Evolutionary conservation across 2,113 vertebrate genomes (phyloP).

Genomic region (Pteronura brasiliensis): DNA sequence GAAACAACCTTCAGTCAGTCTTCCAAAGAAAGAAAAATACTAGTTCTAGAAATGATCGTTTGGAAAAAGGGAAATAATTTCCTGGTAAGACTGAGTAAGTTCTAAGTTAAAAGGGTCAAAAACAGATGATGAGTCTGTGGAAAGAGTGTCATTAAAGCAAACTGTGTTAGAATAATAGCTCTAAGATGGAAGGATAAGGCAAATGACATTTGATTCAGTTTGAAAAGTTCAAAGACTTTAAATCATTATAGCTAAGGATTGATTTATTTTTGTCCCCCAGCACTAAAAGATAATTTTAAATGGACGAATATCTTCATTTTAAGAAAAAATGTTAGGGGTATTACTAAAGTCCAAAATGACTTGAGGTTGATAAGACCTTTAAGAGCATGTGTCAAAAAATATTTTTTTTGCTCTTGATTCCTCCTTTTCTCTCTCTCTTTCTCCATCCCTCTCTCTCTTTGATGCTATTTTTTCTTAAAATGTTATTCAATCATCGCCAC

Average conservation of each 20-base stretch:
- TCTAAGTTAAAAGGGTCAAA: constrained; percentile 47
- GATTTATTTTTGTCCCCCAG: background rate
- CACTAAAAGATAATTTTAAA: constrained; percentile 22
- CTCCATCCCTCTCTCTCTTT: background rate
- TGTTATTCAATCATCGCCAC: background rate
- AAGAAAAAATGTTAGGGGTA: constrained; percentile 35
- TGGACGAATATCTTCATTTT: constrained; percentile 46
- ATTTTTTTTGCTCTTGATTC: background rate
- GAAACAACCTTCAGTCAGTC: background rate
- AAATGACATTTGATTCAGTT: constrained; percentile 54
- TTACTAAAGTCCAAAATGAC: background rate
- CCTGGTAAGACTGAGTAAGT: constrained; percentile 9
- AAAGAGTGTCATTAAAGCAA: background rate
- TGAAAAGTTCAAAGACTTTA: constrained; percentile 58
- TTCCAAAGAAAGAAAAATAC: background rate
- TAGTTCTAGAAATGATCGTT: background rate
- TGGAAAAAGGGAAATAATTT: background rate
- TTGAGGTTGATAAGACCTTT: background rate
- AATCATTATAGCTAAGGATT: constrained; percentile 18
- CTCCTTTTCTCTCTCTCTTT: fast-evolving
- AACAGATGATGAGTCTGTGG: background rate
- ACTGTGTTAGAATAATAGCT: constrained; percentile 11
- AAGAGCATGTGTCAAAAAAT: background rate
- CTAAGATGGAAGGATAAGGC: background rate
- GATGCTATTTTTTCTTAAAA: background rate